phyloP scores from a whole-genome alignment of 2,888 invertebrate genomes.

The Bibio marci region DNA sequence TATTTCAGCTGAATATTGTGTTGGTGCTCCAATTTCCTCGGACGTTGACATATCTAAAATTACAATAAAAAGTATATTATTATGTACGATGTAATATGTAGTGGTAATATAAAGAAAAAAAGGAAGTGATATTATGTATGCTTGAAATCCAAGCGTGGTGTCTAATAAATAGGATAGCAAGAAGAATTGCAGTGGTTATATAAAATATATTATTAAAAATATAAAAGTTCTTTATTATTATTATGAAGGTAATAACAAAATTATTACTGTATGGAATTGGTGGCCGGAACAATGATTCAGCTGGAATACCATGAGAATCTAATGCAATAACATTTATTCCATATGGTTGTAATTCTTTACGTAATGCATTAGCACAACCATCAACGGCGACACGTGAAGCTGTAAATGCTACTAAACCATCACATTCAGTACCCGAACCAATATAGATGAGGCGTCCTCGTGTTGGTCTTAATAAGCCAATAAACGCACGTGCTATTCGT shows the following conservation, averaged over 20 bases:
- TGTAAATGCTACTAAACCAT: conserved; percentile 37
- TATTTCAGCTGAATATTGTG: conserved; percentile 45
- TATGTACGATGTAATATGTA: neutral
- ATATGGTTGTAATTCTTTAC: conserved; percentile 47
- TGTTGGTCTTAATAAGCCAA: conserved; percentile 46
- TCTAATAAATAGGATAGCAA: too few relatives aligned
- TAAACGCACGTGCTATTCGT: conserved; percentile 57
- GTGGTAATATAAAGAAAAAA: too few relatives aligned
- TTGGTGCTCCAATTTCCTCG: conserved; percentile 39
- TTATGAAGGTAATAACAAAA: neutral
- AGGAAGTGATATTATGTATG: too few relatives aligned
- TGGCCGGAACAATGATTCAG: conserved; percentile 45
- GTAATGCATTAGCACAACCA: conserved; percentile 57
- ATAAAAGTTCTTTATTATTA: neutral
- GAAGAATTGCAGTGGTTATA: too few relatives aligned
- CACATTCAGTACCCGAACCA: conserved; percentile 31
- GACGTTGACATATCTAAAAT: conserved; percentile 13
- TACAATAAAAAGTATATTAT: neutral
- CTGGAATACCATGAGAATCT: conserved; percentile 50
- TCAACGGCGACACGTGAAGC: conserved; percentile 59
- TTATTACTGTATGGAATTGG: conserved; percentile 36
- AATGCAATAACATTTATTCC: conserved; percentile 59
- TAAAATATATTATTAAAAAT: too few relatives aligned
- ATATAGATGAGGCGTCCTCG: conserved; percentile 53
- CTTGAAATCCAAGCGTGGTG: too few relatives aligned